Evolutionary conservation across 2,113 vertebrate genomes (phyloP).

Genomic region (Entomyzon cyanotis): DNA sequence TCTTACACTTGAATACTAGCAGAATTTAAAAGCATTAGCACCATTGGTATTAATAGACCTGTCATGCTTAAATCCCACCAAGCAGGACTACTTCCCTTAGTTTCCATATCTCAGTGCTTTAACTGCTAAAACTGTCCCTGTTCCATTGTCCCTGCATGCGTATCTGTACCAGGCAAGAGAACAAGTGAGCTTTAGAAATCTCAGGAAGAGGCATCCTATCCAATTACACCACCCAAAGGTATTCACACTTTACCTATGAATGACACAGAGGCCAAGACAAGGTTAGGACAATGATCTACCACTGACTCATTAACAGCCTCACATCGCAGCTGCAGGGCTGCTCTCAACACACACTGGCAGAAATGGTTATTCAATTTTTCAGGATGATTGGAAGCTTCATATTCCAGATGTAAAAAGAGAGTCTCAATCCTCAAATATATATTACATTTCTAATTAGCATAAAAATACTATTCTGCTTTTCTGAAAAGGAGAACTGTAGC

Average conservation of each 20-base stretch:
- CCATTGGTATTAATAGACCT: background rate
- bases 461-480: background rate
- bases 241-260: background rate
- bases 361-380: background rate
- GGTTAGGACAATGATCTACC: background rate
- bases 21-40: background rate
- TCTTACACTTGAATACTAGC: background rate
- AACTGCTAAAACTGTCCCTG: background rate
- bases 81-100: background rate
- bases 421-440: background rate
- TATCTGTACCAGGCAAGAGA: background rate
- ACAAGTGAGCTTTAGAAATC: background rate
- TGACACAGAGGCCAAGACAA: background rate
- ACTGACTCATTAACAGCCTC: background rate
- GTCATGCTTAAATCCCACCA: background rate
- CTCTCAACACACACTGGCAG: background rate
- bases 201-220: background rate
- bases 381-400: background rate
- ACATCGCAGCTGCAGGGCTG: background rate
- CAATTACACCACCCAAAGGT: background rate
- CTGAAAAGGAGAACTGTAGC: background rate
- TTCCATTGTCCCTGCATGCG: background rate
- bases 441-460: conserved; percentile 6
- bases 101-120: background rate
- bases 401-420: background rate